Percentiles rank a stretch among this genome's conserved stretches.
Conservation (phyloP, 2,888 invertebrate species). For the Steinernema carpocapsae region DNA sequence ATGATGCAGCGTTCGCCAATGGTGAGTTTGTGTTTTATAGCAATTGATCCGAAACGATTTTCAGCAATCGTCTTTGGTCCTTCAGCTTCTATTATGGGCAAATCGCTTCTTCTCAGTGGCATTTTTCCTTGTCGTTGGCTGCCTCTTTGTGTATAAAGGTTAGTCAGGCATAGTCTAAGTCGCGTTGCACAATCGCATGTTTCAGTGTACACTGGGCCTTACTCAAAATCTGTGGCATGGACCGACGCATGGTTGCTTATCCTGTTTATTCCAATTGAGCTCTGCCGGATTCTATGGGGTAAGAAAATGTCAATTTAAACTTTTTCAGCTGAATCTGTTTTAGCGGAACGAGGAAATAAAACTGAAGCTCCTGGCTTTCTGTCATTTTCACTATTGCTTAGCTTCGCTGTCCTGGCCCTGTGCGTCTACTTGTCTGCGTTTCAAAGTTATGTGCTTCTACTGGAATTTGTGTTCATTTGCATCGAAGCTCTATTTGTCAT, state of each 20-base stretch:
- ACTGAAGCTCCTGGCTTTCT: constrained; percentile 53
- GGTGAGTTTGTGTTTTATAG: background rate
- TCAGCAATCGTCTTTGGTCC: background rate
- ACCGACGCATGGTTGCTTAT: constrained; percentile 55
- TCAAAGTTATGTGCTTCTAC: constrained; percentile 49
- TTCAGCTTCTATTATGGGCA: constrained; percentile 46
- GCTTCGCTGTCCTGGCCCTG: constrained; percentile 47
- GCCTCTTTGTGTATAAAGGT: constrained; percentile 49
- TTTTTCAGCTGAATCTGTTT: constrained; percentile 21
- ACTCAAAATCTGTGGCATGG: constrained; percentile 53
- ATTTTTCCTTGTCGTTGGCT: constrained; percentile 43
- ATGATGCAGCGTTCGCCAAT: background rate
- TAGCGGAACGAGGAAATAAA: constrained; percentile 50
- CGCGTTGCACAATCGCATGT: no score
- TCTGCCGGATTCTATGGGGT: constrained; percentile 60
- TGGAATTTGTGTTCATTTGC: constrained; percentile 47
- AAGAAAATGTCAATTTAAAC: background rate
- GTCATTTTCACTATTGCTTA: constrained; percentile 48
- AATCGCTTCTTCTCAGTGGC: constrained; percentile 44
- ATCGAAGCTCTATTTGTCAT: constrained; percentile 47
- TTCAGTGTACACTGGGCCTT: constrained; percentile 52
- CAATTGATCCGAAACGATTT: background rate
- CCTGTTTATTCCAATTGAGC: constrained; percentile 56
- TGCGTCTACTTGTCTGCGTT: constrained; percentile 52
- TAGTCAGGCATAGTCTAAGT: background rate